Evolutionary conservation across 2,797 vertebrate species (phyloP).

Genomic region (Chelidonichthys spinosus): DNA sequence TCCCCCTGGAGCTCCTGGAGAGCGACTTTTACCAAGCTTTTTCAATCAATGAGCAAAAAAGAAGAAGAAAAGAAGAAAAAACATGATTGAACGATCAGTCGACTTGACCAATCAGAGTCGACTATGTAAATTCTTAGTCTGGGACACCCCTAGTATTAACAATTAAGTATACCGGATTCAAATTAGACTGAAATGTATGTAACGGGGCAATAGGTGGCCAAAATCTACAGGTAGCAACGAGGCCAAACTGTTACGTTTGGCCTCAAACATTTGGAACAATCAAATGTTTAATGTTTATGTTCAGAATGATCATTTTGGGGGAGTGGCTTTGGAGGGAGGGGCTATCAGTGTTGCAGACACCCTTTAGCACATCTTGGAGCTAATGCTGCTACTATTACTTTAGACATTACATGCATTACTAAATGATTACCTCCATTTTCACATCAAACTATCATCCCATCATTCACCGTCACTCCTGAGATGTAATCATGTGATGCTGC

Average conservation of each 20-base stretch:
- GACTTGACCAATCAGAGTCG: no score
- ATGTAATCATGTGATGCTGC: background rate
- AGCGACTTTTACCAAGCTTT: no score
- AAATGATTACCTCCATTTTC: no score
- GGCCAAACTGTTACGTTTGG: no score
- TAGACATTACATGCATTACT: background rate
- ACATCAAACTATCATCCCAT: background rate
- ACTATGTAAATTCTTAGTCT: no score
- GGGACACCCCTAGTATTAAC: no score
- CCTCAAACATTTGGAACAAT: no score
- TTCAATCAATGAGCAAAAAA: no score
- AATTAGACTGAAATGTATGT: background rate
- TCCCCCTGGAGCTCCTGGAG: no score
- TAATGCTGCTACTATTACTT: background rate
- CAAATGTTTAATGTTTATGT: background rate
- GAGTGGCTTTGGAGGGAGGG: background rate
- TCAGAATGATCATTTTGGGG: background rate
- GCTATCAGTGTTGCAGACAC: background rate
- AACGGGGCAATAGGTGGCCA: background rate
- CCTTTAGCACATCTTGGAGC: background rate
- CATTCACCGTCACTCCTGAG: background rate
- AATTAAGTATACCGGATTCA: no score
- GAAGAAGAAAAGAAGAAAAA: no score
- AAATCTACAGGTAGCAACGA: background rate
- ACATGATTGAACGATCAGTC: no score